These are phyloP conservation scores for Cariama cristata DNA, from an alignment of 2,113 vertebrate genomes.

Conservation along the genomic window DNA sequence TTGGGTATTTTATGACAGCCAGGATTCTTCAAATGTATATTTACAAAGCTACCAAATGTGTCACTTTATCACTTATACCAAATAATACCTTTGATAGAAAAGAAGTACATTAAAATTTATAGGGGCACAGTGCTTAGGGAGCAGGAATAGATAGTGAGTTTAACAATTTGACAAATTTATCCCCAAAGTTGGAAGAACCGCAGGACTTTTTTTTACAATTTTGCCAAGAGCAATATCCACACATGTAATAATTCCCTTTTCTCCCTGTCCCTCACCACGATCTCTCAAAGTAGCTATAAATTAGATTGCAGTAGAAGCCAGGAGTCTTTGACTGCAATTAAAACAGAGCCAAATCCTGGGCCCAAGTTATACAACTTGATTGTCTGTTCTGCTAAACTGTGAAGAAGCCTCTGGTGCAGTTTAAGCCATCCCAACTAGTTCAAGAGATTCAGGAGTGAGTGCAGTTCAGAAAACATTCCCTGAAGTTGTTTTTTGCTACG, in stretches of 20 bases:
- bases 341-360: neutral
- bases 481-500: neutral
- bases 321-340: neutral
- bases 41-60: conserved; percentile 51
- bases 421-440: neutral
- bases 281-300: neutral
- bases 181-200: neutral
- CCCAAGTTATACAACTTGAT: neutral
- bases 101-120: conserved; percentile 50
- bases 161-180: conserved; percentile 25
- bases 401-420: neutral
- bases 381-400: neutral
- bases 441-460: neutral
- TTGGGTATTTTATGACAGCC: conserved; percentile 65
- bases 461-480: neutral
- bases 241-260: neutral
- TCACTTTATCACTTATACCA: conserved; percentile 41
- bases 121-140: neutral
- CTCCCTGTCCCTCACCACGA: neutral
- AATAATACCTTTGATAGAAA: conserved; percentile 49
- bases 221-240: neutral
- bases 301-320: neutral
- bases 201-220: neutral
- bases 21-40: conserved; percentile 66
- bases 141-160: neutral